phyloP scores from a whole-genome alignment of 2,888 invertebrate genomes.

The Pteria penguin region DNA sequence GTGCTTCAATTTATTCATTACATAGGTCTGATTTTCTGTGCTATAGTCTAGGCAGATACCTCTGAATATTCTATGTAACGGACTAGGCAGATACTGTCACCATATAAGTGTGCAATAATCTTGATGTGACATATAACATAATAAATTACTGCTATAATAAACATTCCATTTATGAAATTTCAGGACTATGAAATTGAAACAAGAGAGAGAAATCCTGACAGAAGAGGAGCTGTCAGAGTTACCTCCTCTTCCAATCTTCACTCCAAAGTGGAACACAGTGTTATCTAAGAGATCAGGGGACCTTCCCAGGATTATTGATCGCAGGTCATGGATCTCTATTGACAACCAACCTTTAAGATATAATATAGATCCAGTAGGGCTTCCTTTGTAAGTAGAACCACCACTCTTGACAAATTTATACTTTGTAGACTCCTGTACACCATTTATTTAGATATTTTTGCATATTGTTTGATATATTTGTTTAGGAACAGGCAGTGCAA shows the following conservation, averaged over 20 bases:
- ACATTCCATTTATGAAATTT: background rate
- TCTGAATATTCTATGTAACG: too few species aligned
- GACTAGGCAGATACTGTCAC: too few species aligned
- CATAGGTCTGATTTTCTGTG: too few species aligned
- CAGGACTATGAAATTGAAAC: slow-evolving; percentile 46
- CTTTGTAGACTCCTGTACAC: too few species aligned
- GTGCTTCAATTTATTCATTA: too few species aligned
- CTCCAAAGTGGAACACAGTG: slow-evolving; percentile 66
- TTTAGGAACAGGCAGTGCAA: too few species aligned
- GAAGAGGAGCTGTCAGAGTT: slow-evolving; percentile 55
- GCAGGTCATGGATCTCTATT: slow-evolving; percentile 69
- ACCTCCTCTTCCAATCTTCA: slow-evolving; percentile 57
- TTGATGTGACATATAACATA: too few species aligned
- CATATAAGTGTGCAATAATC: too few species aligned
- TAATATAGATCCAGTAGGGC: slow-evolving; percentile 57
- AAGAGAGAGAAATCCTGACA: slow-evolving; percentile 45
- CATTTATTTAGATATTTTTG: too few species aligned
- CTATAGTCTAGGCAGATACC: too few species aligned
- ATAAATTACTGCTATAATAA: background rate
- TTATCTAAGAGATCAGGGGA: slow-evolving; percentile 46
- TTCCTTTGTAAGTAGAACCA: slow-evolving; percentile 67
- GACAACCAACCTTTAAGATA: slow-evolving; percentile 66
- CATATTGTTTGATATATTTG: too few species aligned
- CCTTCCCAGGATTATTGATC: slow-evolving; percentile 57
- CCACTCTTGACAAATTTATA: too few species aligned